phyloP scores from a whole-genome alignment of 53 echinoderm and acorn worm genomes.

The Holothuria leucospilota region DNA sequence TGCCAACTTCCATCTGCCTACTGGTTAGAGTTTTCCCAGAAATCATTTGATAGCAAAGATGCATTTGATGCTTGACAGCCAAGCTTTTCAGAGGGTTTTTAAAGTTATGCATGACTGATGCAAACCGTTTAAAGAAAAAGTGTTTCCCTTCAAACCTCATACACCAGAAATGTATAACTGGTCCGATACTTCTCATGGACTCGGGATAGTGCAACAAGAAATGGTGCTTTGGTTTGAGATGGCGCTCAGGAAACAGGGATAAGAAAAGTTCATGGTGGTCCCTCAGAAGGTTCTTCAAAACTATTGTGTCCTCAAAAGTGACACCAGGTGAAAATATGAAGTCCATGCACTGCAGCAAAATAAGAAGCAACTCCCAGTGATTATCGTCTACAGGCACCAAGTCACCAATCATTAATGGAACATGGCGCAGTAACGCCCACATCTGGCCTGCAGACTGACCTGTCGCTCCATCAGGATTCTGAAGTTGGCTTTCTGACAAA shows the following conservation, averaged over 20 bases:
- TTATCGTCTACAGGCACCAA: slow-evolving; percentile 43
- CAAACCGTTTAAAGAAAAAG: no score
- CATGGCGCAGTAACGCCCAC: slow-evolving; percentile 55
- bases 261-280: no score
- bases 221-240: no score
- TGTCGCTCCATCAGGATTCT: slow-evolving; percentile 54
- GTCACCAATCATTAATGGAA: slow-evolving; percentile 53
- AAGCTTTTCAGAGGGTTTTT: no score
- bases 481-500: slow-evolving; percentile 11
- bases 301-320: slow-evolving; percentile 12
- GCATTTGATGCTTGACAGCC: no score
- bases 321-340: slow-evolving; percentile 37
- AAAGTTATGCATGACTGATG: no score
- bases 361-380: slow-evolving; percentile 45
- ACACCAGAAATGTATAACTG: no score
- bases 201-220: no score
- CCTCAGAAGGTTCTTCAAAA: background rate
- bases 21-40: background rate
- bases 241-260: no score
- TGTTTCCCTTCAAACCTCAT: no score
- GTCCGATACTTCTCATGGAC: no score
- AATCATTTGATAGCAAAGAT: background rate
- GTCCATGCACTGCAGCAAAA: slow-evolving; percentile 50
- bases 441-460: slow-evolving; percentile 60
- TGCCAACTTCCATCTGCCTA: no score